Base-by-base conservation (phyloP, 2,888 invertebrate species). In the Sthenelais limicola region DNA sequence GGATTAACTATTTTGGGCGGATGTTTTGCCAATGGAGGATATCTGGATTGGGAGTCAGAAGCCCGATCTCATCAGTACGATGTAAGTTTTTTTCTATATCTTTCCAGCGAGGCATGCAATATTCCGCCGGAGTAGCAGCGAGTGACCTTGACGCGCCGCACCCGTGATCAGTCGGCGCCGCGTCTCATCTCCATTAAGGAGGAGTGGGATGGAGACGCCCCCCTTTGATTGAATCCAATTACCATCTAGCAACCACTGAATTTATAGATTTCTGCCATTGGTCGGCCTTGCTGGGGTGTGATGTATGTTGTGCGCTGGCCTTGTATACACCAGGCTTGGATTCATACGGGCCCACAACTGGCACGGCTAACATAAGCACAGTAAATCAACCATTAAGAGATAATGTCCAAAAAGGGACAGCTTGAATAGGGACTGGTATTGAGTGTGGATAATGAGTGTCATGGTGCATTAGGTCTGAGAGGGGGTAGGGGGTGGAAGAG, bases 311-410 rank as follows among this genome's bases (percentile, higher is more conserved):
- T n/a, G 18, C n/a, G 32, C 32, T 33, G 56, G 56, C 56, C 56
- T 56, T 56, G 56, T 43, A n/a, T n/a, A n/a, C 32, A 15, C 32
- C 56, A 30, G 4, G 56, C 12, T 32, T 28, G 30, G 32, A 32
- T 32, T 15, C 2, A 30, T 24, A 7, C 52, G 24, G 56, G 56
- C 56, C 51, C 9, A n/a, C 9, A n/a, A 51, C 21, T 24, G 51
- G 24, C 51, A 12, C 62, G 38, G 62, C 62, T 28, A 62, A 62
- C 62, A 62, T 62, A 62, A 62, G 62, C 62, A 62, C 35, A 62
- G 43, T 43, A 62, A 62, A 62, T 62, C 62, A 62, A 26, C 38
- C 62, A 62, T 62, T 62, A 62, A 62, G 43, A 28, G 38, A 24
- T 62, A 38, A 62, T 62, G 62, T 62, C 43, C 21, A 38, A 38